A percentile compares a stretch with the other conserved stretches of the same genome.
phyloP scores from a whole-genome alignment of 1,140 invertebrate species.

The Drosophila nebulosa region DNA sequence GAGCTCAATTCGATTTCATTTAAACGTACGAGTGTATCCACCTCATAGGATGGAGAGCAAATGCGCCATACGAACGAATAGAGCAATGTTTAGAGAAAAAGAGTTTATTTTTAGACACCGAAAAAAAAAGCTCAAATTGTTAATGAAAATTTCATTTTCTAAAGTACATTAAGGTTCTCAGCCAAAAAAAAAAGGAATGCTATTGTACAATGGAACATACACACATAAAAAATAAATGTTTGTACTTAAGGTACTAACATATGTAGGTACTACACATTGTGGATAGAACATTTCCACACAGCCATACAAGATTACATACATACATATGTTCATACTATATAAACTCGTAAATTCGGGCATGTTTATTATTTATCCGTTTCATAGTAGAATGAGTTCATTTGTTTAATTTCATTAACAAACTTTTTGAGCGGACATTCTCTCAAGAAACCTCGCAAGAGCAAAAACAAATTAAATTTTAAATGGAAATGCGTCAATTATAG shows the following conservation, averaged over 20 bases:
- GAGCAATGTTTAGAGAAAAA: slow-evolving; percentile 63
- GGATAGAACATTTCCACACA: too few relatives aligned
- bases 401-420: not conserved
- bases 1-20: slow-evolving; percentile 47
- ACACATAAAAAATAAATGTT: slow-evolving; percentile 9
- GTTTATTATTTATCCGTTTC: slow-evolving; percentile 3
- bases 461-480: not conserved
- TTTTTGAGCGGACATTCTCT: not conserved
- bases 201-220: slow-evolving; percentile 24
- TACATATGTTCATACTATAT: not conserved
- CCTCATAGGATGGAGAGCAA: slow-evolving; percentile 39
- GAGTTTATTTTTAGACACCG: slow-evolving; percentile 63
- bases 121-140: slow-evolving; percentile 68
- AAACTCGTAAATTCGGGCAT: not conserved
- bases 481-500: too few relatives aligned
- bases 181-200: slow-evolving; percentile 21
- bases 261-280: not conserved
- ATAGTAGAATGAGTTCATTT: not conserved
- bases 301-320: too few relatives aligned
- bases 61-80: slow-evolving; percentile 20
- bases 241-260: slow-evolving; percentile 25
- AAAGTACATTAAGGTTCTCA: slow-evolving; percentile 53
- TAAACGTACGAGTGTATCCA: slow-evolving; percentile 3
- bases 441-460: too few relatives aligned
- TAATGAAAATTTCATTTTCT: slow-evolving; percentile 59